A percentile compares a stretch with the other conserved stretches of the same genome.
phyloP scores from a whole-genome alignment of 2,888 invertebrate genomes.

The Trichopoda pennipes region DNA sequence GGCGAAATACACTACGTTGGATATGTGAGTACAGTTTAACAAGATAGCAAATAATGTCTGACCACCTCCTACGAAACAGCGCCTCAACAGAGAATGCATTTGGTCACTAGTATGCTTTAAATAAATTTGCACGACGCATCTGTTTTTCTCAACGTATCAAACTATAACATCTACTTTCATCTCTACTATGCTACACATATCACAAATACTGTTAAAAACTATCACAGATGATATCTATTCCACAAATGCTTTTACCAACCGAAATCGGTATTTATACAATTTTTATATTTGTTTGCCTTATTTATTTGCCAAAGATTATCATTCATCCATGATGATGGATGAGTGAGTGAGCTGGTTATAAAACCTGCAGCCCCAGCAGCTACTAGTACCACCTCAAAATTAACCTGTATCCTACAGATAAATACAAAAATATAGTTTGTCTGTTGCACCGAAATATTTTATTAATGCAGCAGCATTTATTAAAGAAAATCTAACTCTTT shows the following conservation, averaged over 20 bases:
- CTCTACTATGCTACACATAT: constrained; percentile 7
- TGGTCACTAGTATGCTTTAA: no score
- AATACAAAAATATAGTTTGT: constrained; percentile 10
- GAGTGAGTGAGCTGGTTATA: constrained; percentile 17
- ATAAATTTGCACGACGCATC: no score
- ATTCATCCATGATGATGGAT: constrained; percentile 36
- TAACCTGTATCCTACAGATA: constrained; percentile 6
- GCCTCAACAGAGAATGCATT: no score
- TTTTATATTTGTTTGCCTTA: constrained; percentile 15
- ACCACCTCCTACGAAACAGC: no score
- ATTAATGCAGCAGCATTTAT: constrained; percentile 51
- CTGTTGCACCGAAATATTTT: constrained; percentile 43
- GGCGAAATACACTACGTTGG: no score
- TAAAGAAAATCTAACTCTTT: constrained; percentile 40
- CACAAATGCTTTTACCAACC: constrained; percentile 25
- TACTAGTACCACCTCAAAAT: background rate
- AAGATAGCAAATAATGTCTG: no score
- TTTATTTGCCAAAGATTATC: constrained; percentile 44
- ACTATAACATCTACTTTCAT: background rate
- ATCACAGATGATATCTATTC: constrained; percentile 7
- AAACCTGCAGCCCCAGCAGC: constrained; percentile 21
- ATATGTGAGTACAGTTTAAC: no score
- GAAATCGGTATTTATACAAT: constrained; percentile 48
- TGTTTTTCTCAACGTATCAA: background rate
- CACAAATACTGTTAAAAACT: constrained; percentile 1